Conservation (phyloP, 2,888 invertebrate genomes). For the Phlogophora meticulosa region DNA sequence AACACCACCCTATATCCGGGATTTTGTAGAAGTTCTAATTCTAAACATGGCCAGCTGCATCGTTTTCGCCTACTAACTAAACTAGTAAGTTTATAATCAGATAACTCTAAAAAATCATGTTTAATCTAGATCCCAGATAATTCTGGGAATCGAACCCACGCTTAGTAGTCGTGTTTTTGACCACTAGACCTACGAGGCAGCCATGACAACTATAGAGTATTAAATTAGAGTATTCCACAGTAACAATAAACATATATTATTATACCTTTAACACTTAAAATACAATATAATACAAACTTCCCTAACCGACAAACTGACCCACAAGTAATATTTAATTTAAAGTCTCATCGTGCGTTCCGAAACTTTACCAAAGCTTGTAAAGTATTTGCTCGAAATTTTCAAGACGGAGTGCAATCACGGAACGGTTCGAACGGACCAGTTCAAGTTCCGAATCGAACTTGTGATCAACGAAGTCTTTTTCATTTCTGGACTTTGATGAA, state of each 20-base stretch:
- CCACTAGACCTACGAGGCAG: no score
- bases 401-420: slow-evolving; percentile 85
- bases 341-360: slow-evolving; percentile 64
- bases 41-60: no score
- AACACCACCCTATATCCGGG: no score
- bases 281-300: slow-evolving; percentile 27
- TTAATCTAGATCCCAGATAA: no score
- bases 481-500: slow-evolving; percentile 82
- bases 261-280: not conserved
- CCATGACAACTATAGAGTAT: no score
- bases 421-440: slow-evolving; percentile 79
- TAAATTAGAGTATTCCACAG: not conserved
- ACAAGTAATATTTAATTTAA: slow-evolving; percentile 66
- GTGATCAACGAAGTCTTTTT: slow-evolving; percentile 80
- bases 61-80: no score
- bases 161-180: no score
- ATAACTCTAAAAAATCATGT: no score
- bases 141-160: no score
- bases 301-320: slow-evolving; percentile 47
- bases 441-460: slow-evolving; percentile 81
- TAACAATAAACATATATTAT: not conserved
- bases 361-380: slow-evolving; percentile 67
- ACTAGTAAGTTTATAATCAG: no score
- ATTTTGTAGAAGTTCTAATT: no score
- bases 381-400: slow-evolving; percentile 82